These are phyloP conservation scores for Cetonia aurata DNA, from an alignment of 2,888 invertebrate genomes.

Conservation along the genomic window DNA sequence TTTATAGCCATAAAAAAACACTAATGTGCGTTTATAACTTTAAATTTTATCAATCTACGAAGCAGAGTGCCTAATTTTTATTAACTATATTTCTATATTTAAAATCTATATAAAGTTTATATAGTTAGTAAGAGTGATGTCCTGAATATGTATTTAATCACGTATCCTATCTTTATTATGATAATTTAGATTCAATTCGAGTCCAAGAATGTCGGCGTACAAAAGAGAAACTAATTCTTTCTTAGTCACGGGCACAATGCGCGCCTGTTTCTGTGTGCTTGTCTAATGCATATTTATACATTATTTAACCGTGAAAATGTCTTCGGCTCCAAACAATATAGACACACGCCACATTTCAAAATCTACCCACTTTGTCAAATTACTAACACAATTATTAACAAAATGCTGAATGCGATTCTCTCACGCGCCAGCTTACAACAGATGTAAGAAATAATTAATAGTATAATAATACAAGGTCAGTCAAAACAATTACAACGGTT, in stretches of 20 bases:
- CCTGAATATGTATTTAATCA: constrained; percentile 15
- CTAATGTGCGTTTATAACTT: no score
- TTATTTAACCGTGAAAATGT: constrained; percentile 14
- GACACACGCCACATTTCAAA: background rate
- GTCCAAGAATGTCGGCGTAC: constrained; percentile 22
- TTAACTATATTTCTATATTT: no score
- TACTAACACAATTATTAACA: background rate
- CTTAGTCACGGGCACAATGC: constrained; percentile 19
- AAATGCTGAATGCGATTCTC: background rate
- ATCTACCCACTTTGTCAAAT: background rate
- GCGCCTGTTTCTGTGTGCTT: background rate
- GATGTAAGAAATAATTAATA: background rate
- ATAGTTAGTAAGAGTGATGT: no score
- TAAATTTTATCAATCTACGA: no score
- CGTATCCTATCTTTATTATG: constrained; percentile 13
- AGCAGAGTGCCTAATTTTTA: no score
- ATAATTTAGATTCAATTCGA: constrained; percentile 30
- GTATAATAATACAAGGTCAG: background rate
- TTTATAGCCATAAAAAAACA: no score
- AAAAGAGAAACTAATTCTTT: constrained; percentile 31
- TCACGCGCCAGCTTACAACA: background rate
- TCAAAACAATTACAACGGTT: background rate
- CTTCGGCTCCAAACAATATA: background rate
- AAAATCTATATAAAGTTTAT: no score
- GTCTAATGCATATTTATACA: background rate